phyloP scores from a whole-genome alignment of 2,113 vertebrate genomes.

The Delphinapterus leucas region DNA sequence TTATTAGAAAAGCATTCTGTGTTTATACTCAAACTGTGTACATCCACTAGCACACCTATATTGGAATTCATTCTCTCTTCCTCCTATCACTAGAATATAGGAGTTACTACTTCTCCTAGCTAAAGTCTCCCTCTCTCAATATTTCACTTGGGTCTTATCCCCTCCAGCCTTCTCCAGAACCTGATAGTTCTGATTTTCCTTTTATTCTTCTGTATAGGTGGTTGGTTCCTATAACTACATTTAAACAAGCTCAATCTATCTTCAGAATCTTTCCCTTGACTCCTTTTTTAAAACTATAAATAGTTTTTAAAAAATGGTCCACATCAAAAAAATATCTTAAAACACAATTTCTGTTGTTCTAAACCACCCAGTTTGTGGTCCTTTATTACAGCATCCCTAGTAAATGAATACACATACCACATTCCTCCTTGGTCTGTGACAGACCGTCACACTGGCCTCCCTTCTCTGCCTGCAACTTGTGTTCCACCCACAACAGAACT shows the following conservation, averaged over 20 bases:
- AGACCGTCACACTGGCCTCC: too few species aligned
- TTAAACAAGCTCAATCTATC: not conserved
- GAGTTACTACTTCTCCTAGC: not conserved
- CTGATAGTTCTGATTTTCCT: not conserved
- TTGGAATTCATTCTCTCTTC: too few species aligned
- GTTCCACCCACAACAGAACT: not conserved
- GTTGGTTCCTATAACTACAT: not conserved
- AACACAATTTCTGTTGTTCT: not conserved
- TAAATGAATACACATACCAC: fast-evolving
- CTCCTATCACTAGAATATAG: too few species aligned
- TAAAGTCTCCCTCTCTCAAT: not conserved
- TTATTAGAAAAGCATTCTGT: not conserved
- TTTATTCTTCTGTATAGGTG: not conserved
- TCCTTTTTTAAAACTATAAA: not conserved
- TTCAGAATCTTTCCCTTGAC: not conserved
- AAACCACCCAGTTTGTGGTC: too few species aligned
- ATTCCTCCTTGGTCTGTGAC: not conserved
- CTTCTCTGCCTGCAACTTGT: not conserved
- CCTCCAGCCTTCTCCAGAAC: not conserved
- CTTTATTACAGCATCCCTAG: not conserved
- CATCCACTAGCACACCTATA: fast-evolving
- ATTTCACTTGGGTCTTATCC: not conserved
- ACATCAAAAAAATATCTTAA: too few species aligned
- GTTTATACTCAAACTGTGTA: not conserved
- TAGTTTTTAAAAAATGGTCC: too few species aligned